phyloP scores from a whole-genome alignment of 2,797 vertebrate species.

The Labroides dimidiatus region DNA sequence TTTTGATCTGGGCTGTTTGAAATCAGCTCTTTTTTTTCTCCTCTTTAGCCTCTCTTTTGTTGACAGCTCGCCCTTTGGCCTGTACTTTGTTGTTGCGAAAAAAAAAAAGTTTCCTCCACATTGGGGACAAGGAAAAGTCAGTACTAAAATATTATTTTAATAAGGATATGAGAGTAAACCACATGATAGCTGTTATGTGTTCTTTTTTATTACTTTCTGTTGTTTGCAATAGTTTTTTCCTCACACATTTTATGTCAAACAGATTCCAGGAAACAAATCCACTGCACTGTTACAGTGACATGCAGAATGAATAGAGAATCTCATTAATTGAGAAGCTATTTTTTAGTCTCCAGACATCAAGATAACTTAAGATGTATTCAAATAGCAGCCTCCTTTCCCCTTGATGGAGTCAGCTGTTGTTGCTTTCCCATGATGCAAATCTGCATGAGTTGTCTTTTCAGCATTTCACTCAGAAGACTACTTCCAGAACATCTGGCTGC shows the following conservation, averaged over 20 bases:
- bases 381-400: constrained; percentile 19
- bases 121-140: constrained; percentile 32
- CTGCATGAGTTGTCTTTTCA: constrained; percentile 45
- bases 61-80: constrained; percentile 88
- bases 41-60: constrained; percentile 85
- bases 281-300: not conserved
- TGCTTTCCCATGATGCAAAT: constrained; percentile 60
- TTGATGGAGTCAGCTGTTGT: constrained; percentile 46
- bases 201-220: constrained; percentile 1
- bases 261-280: not conserved
- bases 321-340: constrained; percentile 24
- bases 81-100: constrained; percentile 85
- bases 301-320: constrained; percentile 6
- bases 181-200: not conserved
- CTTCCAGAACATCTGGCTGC: constrained; percentile 70
- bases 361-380: constrained; percentile 32
- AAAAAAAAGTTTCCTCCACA: constrained; percentile 82
- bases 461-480: constrained; percentile 49
- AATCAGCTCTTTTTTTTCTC: constrained; percentile 87
- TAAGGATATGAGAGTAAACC: constrained; percentile 3
- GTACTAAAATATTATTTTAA: constrained; percentile 24
- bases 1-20: constrained; percentile 90
- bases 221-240: not conserved
- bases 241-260: constrained; percentile 4
- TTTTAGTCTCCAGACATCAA: constrained; percentile 18